These are phyloP conservation scores for Ariopsis seemanni DNA, from an alignment of 2,113 vertebrate genomes.

Conservation along the genomic window DNA sequence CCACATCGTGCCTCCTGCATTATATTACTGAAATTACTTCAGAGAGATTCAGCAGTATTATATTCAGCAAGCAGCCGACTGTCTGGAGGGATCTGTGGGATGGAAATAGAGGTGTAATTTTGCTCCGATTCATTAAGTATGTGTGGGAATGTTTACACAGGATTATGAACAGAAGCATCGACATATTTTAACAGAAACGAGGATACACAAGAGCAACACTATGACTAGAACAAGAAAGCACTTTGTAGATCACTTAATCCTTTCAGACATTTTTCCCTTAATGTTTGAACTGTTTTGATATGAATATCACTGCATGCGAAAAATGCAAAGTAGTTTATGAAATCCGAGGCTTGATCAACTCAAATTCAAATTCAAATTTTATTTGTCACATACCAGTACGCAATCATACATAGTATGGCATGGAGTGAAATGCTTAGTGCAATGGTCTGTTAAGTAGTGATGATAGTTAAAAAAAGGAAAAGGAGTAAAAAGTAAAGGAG, in stretches of 20 bases:
- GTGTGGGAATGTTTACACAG: constrained; percentile 14
- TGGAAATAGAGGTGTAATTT: not conserved
- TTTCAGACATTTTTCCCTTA: not conserved
- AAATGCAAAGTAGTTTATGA: not conserved
- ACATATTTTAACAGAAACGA: not conserved
- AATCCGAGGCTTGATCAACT: too few species aligned
- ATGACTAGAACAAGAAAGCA: constrained; percentile 13
- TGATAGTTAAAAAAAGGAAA: too few species aligned
- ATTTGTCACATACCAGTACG: too few species aligned
- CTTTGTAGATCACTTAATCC: not conserved
- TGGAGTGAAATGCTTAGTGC: too few species aligned
- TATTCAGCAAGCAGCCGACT: not conserved
- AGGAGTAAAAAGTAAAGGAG: too few species aligned
- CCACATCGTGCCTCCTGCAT: not conserved
- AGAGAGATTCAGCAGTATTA: constrained; percentile 5
- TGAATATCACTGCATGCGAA: not conserved
- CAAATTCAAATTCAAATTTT: too few species aligned
- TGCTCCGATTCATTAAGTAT: constrained; percentile 3
- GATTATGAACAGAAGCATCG: constrained; percentile 11
- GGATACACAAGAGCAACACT: not conserved
- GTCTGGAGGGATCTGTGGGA: constrained; percentile 21
- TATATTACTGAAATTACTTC: not conserved
- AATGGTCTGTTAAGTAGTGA: too few species aligned
- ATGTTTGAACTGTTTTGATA: not conserved
- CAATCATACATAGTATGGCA: too few species aligned